Conservation (phyloP, 2,113 vertebrate species). For the Smithornis capensis region DNA sequence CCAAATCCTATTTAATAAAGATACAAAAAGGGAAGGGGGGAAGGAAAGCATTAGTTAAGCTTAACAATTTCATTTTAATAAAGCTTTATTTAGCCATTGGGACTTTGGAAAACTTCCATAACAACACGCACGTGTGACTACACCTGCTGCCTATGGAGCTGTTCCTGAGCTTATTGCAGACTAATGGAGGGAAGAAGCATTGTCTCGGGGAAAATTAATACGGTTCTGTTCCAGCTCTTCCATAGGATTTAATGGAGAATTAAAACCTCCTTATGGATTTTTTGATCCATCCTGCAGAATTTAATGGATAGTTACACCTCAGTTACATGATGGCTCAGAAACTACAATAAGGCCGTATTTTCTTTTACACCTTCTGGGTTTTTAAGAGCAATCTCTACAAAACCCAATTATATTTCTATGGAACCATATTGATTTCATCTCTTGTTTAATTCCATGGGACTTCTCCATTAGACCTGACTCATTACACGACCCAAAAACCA, state of each 20-base stretch:
- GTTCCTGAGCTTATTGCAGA: not conserved
- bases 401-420: constrained; percentile 38
- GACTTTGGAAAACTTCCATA: not conserved
- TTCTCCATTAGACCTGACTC: constrained; percentile 52
- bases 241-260: constrained; percentile 45
- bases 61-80: not conserved
- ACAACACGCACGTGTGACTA: not conserved
- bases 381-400: constrained; percentile 30
- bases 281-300: constrained; percentile 16
- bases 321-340: not conserved
- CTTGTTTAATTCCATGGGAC: constrained; percentile 32
- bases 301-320: constrained; percentile 44
- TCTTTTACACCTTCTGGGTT: constrained; percentile 39
- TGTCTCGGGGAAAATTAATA: constrained; percentile 11
- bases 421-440: constrained; percentile 47
- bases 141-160: not conserved
- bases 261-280: constrained; percentile 45
- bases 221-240: not conserved
- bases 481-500: not conserved
- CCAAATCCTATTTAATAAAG: constrained; percentile 86
- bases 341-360: not conserved
- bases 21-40: not conserved
- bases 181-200: constrained; percentile 1
- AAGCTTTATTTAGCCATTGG: not conserved
- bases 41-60: not conserved